A percentile compares a stretch with the other conserved stretches of the same genome.
phyloP scores from a whole-genome alignment of 2,888 invertebrate genomes.

The Chrysolina haemoptera region DNA sequence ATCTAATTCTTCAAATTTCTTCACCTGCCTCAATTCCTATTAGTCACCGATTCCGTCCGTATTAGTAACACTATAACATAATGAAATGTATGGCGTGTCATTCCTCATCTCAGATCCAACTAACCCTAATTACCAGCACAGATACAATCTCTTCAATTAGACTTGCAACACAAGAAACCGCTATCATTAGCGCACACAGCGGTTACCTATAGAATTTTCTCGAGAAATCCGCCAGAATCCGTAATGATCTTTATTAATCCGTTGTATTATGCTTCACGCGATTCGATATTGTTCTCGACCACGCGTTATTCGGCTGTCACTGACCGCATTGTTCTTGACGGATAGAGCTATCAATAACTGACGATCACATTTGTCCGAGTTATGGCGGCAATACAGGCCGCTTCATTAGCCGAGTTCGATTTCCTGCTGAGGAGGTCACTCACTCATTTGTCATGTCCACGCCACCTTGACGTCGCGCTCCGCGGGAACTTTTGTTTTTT shows the following conservation, averaged over 20 bases:
- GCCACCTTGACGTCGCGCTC: slow-evolving; percentile 50
- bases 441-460: slow-evolving; percentile 68
- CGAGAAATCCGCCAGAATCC: slow-evolving; percentile 28
- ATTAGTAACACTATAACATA: slow-evolving; percentile 16
- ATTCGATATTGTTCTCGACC: slow-evolving; percentile 62
- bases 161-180: slow-evolving; percentile 46
- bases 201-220: slow-evolving; percentile 18
- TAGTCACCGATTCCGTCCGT: slow-evolving; percentile 8
- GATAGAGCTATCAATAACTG: slow-evolving; percentile 68
- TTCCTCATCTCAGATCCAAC: slow-evolving; percentile 22
- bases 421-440: slow-evolving; percentile 65
- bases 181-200: slow-evolving; percentile 47
- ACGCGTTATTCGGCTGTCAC: slow-evolving; percentile 62
- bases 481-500: slow-evolving; percentile 55
- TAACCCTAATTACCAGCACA: slow-evolving; percentile 43
- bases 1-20: background rate
- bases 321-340: slow-evolving; percentile 63
- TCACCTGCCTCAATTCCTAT: slow-evolving; percentile 9
- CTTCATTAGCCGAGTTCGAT: slow-evolving; percentile 65
- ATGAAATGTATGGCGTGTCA: slow-evolving; percentile 26
- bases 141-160: slow-evolving; percentile 44
- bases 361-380: slow-evolving; percentile 66
- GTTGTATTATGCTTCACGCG: slow-evolving; percentile 57
- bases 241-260: slow-evolving; percentile 65
- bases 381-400: slow-evolving; percentile 63